Conservation (phyloP, 2,113 vertebrate genomes). For the Nycticebus coucang region DNA sequence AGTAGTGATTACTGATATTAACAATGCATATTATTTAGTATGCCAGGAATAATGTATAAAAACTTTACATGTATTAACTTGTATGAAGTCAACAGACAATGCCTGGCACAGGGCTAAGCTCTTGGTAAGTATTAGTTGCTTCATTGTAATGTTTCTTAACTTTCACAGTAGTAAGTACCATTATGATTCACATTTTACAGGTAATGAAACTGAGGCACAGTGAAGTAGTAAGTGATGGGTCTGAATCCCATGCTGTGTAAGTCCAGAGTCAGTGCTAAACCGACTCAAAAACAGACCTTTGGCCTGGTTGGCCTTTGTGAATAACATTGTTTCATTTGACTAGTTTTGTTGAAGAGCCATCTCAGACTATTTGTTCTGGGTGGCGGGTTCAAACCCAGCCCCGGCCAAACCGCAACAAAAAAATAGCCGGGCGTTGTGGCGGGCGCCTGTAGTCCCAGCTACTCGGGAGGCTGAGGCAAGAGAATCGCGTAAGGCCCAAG, state of each 20-base stretch:
- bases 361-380: slow-evolving; percentile 31
- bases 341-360: background rate
- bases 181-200: slow-evolving; percentile 24
- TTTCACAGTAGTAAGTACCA: slow-evolving; percentile 12
- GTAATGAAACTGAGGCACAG: background rate
- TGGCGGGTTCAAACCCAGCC: too few relatives aligned
- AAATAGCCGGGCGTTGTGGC: too few relatives aligned
- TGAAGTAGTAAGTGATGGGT: background rate
- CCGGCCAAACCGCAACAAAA: too few relatives aligned
- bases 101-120: background rate
- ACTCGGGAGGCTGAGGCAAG: too few relatives aligned
- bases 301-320: slow-evolving; percentile 24
- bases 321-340: background rate
- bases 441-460: too few relatives aligned
- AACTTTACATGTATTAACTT: background rate
- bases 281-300: slow-evolving; percentile 20
- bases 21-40: background rate
- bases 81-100: background rate
- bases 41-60: background rate
- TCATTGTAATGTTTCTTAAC: slow-evolving; percentile 3
- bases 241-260: background rate
- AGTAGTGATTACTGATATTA: background rate
- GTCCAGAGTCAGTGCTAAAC: background rate
- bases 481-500: too few relatives aligned
- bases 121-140: background rate